phyloP scores from a whole-genome alignment of 2,888 invertebrate species.

The Melieria crassipennis region DNA sequence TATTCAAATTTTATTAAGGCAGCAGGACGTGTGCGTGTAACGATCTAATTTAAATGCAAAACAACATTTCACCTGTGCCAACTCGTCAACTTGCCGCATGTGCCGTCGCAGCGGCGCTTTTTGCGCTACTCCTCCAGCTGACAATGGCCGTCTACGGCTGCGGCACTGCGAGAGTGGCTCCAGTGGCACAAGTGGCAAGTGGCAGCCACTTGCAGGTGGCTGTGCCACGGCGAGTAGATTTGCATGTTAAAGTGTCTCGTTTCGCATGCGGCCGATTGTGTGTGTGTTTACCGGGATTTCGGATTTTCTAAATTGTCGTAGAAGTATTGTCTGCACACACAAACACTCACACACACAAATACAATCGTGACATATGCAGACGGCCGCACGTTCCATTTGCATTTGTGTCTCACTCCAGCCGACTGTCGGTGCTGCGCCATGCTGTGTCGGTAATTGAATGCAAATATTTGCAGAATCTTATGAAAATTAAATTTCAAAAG shows the following conservation, averaged over 20 bases:
- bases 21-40: not conserved
- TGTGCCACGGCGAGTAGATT: not conserved
- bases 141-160: too few relatives aligned
- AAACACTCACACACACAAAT: not conserved
- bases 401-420: not conserved
- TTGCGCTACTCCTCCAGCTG: too few relatives aligned
- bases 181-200: too few relatives aligned
- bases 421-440: too few relatives aligned
- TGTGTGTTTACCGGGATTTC: not conserved
- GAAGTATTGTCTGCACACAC: not conserved
- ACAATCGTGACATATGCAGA: not conserved
- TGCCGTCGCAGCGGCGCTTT: not conserved
- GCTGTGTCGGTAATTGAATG: constrained; percentile 1
- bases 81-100: not conserved
- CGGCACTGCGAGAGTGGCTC: too few relatives aligned
- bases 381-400: not conserved
- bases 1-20: too few relatives aligned
- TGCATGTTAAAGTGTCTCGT: not conserved
- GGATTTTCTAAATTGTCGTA: not conserved
- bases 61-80: not conserved
- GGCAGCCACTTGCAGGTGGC: not conserved
- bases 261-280: not conserved
- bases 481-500: constrained; percentile 1
- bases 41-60: constrained; percentile 5
- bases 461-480: constrained; percentile 6